phyloP scores from a whole-genome alignment of 2,113 vertebrate species.

The Sphaerodactylus townsendi region DNA sequence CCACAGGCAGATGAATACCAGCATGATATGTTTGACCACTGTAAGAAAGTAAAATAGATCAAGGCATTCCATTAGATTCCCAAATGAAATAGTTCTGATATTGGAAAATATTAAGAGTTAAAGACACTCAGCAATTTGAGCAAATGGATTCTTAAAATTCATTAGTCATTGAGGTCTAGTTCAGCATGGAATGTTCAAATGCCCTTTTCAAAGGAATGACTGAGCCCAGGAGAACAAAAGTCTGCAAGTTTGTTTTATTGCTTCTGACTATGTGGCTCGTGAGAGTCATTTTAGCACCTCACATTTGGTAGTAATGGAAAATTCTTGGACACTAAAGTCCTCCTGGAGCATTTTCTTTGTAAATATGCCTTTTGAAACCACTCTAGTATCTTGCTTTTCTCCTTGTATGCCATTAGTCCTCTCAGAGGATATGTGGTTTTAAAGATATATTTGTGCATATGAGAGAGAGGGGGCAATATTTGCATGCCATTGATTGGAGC shows the following conservation, averaged over 20 bases:
- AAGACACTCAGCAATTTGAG: background rate
- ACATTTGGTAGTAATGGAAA: conserved; percentile 31
- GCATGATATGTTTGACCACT: background rate
- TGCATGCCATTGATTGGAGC: conserved; percentile 8
- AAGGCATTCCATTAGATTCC: background rate
- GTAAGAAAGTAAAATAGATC: background rate
- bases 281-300: conserved; percentile 18
- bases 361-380: conserved; percentile 14
- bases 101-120: background rate
- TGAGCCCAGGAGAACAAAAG: conserved; percentile 2
- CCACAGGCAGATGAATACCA: background rate
- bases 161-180: background rate
- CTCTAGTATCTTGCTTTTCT: conserved; percentile 5
- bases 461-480: background rate
- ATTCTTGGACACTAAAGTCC: conserved; percentile 3
- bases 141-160: background rate
- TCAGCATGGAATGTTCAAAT: background rate
- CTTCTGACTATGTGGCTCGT: conserved; percentile 8
- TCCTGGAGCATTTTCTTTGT: conserved; percentile 21
- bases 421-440: background rate
- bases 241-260: conserved; percentile 20
- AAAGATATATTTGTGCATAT: background rate
- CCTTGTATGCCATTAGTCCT: conserved; percentile 9
- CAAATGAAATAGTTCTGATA: background rate
- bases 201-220: background rate